These are phyloP conservation scores for Corella eumyota DNA, from an alignment of 23 tunicate genomes.

Conservation along the genomic window DNA sequence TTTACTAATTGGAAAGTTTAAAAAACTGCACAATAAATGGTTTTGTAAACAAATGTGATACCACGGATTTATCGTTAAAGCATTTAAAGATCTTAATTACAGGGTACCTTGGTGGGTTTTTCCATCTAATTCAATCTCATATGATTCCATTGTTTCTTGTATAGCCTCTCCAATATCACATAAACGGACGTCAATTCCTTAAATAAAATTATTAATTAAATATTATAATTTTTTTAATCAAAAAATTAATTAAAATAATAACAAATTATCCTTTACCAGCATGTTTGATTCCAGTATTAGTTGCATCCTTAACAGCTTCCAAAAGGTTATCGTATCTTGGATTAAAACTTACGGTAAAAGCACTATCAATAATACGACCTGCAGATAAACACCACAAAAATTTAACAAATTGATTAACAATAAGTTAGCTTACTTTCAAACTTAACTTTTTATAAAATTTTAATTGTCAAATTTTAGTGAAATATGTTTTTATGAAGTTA, in stretches of 20 bases:
- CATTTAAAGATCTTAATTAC: too few species aligned
- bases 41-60: too few species aligned
- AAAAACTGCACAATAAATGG: too few species aligned
- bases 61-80: too few species aligned
- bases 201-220: not conserved
- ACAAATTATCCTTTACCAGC: too few species aligned
- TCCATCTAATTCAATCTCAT: conserved; percentile 94
- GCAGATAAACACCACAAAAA: too few species aligned
- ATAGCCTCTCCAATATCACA: conserved; percentile 90
- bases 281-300: conserved; percentile 89
- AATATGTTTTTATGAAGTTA: too few species aligned
- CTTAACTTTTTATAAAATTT: too few species aligned
- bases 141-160: conserved; percentile 98
- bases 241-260: not conserved
- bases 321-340: conserved; percentile 87
- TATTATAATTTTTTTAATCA: not conserved
- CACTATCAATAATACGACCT: conserved; percentile 93
- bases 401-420: too few species aligned
- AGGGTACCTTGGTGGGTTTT: conserved; percentile 95
- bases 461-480: too few species aligned
- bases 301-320: conserved; percentile 99
- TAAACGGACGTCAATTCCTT: conserved; percentile 86
- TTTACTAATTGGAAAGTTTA: too few species aligned
- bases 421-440: too few species aligned
- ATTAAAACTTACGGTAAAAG: conserved; percentile 94